phyloP scores from a whole-genome alignment of 2,797 vertebrate species.

The Poeciliopsis presidionis region DNA sequence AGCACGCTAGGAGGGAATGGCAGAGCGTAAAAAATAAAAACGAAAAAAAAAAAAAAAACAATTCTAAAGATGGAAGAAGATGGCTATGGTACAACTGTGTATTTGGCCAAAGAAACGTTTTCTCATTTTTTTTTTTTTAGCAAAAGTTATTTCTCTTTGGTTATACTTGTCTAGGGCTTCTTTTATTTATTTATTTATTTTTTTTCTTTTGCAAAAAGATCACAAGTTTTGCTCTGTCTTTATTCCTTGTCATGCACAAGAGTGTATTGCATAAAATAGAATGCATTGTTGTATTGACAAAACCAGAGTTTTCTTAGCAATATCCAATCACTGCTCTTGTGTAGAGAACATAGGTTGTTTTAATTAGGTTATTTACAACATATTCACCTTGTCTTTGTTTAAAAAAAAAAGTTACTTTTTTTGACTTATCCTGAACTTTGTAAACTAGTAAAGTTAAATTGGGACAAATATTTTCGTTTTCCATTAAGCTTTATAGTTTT shows the following conservation, averaged over 20 bases:
- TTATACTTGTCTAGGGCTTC: neutral
- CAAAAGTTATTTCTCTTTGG: neutral
- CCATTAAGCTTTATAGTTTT: neutral
- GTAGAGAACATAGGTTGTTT: neutral
- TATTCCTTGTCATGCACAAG: neutral
- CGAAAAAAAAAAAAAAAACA: constrained; percentile 22
- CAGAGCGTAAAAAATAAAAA: constrained; percentile 41
- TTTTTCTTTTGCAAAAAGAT: neutral
- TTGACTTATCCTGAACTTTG: neutral
- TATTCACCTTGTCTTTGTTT: neutral
- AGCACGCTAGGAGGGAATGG: constrained; percentile 46
- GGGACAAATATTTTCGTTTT: neutral
- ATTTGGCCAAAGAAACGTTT: constrained; percentile 30
- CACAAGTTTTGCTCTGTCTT: neutral
- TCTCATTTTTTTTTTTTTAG: constrained; percentile 12
- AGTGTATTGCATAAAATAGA: constrained; percentile 12
- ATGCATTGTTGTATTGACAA: constrained; percentile 49
- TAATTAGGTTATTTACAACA: neutral
- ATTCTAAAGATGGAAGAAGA: constrained; percentile 52
- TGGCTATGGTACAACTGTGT: constrained; percentile 42
- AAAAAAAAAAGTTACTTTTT: neutral
- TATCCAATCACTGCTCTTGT: constrained; percentile 5
- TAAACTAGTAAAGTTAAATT: neutral
- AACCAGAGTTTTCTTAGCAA: constrained; percentile 57
- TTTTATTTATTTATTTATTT: neutral